Conservation (phyloP, 1,140 invertebrate species). For the Brachionus angularis region DNA sequence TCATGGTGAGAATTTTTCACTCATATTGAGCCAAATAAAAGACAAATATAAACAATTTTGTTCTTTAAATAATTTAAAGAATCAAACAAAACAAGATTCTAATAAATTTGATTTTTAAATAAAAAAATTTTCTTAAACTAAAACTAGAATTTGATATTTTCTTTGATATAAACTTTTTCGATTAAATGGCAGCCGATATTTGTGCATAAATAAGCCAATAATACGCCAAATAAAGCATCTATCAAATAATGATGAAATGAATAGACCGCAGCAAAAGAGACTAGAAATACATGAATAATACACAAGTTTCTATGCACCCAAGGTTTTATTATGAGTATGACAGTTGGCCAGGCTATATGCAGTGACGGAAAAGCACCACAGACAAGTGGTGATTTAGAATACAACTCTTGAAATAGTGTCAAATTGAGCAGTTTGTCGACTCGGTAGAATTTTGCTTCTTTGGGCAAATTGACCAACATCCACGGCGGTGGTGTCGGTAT, state of each 20-base stretch:
- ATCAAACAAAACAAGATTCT: no score
- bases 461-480: not conserved
- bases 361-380: conserved; percentile 23
- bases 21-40: not conserved
- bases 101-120: no score
- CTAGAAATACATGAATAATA: not conserved
- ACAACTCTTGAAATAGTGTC: not conserved
- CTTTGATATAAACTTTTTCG: no score
- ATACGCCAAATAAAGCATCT: not conserved
- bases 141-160: no score
- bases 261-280: conserved; percentile 5
- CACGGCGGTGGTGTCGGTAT: conserved; percentile 12
- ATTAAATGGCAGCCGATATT: no score
- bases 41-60: conserved; percentile 40
- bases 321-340: not conserved
- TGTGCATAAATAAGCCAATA: no score
- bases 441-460: conserved; percentile 21
- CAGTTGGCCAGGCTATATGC: conserved; percentile 9
- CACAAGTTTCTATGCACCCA: conserved; percentile 5
- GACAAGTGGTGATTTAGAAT: not conserved
- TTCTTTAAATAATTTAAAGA: conserved; percentile 1
- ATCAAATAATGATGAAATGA: conserved; percentile 14
- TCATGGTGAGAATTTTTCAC: not conserved
- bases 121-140: no score
- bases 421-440: not conserved